These are phyloP conservation scores for Heteromormyrus szaboi DNA, from an alignment of 2,797 vertebrate genomes.

Conservation along the genomic window DNA sequence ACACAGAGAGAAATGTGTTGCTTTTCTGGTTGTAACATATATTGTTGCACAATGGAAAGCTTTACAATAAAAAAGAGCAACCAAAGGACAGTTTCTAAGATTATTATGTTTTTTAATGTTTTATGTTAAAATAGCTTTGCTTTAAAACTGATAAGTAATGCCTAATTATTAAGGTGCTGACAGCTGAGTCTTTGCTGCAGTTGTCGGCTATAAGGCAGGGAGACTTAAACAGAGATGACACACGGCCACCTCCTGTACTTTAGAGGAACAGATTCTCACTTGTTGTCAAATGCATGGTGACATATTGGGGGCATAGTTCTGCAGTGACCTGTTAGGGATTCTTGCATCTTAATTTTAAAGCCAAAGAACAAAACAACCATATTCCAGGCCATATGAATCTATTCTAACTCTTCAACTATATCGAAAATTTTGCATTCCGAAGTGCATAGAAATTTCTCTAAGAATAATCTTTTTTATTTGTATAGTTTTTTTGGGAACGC, in stretches of 20 bases:
- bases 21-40: background rate
- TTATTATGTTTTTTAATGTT: background rate
- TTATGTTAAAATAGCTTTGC: background rate
- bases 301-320: slow-evolving; percentile 37
- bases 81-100: background rate
- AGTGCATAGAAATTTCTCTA: background rate
- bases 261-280: slow-evolving; percentile 31
- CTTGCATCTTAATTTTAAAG: background rate
- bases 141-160: background rate
- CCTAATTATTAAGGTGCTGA: slow-evolving; percentile 5
- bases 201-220: background rate
- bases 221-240: slow-evolving; percentile 47
- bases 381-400: background rate
- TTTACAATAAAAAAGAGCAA: background rate
- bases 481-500: background rate
- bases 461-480: slow-evolving; percentile 1
- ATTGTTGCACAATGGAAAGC: background rate
- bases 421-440: background rate
- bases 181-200: background rate
- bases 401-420: background rate
- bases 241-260: slow-evolving; percentile 43
- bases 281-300: slow-evolving; percentile 32
- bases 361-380: background rate
- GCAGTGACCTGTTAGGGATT: background rate
- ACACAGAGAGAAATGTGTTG: background rate